Percentiles rank a stretch among this genome's conserved stretches.
phyloP scores from a whole-genome alignment of 2,797 vertebrate species.

The Dendrocincla fuliginosa region DNA sequence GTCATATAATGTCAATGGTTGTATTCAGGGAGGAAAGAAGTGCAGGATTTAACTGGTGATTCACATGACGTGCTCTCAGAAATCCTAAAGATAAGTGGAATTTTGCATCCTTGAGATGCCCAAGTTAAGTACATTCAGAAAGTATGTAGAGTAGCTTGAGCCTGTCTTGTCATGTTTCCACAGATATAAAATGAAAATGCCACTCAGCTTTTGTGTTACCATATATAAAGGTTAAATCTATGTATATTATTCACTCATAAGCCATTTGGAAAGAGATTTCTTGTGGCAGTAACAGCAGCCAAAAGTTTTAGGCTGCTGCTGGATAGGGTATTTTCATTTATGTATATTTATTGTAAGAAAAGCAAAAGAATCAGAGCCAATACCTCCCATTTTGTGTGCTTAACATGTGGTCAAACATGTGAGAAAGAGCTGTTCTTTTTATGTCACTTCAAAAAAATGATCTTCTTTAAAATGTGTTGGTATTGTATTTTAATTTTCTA shows the following conservation, averaged over 20 bases:
- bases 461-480: neutral
- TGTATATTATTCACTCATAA: neutral
- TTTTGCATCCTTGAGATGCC: constrained; percentile 3
- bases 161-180: neutral
- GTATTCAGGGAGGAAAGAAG: neutral
- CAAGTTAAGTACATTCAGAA: neutral
- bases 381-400: neutral
- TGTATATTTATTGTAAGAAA: neutral
- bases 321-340: neutral
- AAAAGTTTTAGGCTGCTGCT: neutral
- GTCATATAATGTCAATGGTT: neutral
- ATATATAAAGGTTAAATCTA: neutral
- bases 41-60: neutral
- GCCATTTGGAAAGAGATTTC: neutral
- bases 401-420: neutral
- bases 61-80: neutral
- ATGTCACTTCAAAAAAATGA: neutral
- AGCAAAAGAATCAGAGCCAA: neutral
- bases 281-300: neutral
- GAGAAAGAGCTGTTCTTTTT: neutral
- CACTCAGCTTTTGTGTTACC: neutral
- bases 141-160: neutral
- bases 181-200: constrained; percentile 16
- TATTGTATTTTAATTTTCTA: neutral
- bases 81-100: neutral